Evolutionary conservation across 2,888 invertebrate genomes (phyloP), one percentile per base, ranked within the genome.

Genomic region (Drosophila mayaguana): DNA sequence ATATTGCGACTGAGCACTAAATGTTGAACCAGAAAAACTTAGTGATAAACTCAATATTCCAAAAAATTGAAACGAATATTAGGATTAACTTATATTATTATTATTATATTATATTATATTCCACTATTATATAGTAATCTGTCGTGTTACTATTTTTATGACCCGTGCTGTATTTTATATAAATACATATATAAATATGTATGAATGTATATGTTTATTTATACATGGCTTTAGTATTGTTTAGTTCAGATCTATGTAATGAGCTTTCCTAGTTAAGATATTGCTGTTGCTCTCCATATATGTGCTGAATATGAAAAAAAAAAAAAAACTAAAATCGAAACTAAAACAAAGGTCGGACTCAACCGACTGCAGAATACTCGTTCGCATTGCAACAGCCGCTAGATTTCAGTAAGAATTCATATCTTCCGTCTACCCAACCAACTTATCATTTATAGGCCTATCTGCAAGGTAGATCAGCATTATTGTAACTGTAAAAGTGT

Each of bases 221-320:
- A 25, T 46, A 16, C n/a, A 46, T 46, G 4, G 1, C 2, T n/a
- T 5, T 28, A 48, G 5, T 34, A 14, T 34, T 51, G 9, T 16
- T 51, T 51, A 36, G 34, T 14, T 34, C 2, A 9, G 6, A n/a
- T 32, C 32, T 18, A 68, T 28, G 18, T 46, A 22, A 68, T 25
- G 45, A 65, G 51, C 34, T 63, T 74, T 64, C 38, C 40, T 36
- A 48, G 50, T 63, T 63, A 45, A 48, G 59, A 46, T 22, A 57
- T 62, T 59, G 53, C 60, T 60, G 68, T 68, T 56, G 16, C 34
- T 11, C 20, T 28, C 14, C 20, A 55, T 8, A 56, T 8, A 36
- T 57, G 28, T 60, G 34, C 54, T 65, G 55, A 46, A 25, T 40
- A 59, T 11, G 14, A 1, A n/a, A 38, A 38, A 20, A 20, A 43